Evolutionary conservation across 2,113 vertebrate genomes (phyloP), one percentile per base, ranked within the genome.

Genomic region (Corapipo altera): DNA sequence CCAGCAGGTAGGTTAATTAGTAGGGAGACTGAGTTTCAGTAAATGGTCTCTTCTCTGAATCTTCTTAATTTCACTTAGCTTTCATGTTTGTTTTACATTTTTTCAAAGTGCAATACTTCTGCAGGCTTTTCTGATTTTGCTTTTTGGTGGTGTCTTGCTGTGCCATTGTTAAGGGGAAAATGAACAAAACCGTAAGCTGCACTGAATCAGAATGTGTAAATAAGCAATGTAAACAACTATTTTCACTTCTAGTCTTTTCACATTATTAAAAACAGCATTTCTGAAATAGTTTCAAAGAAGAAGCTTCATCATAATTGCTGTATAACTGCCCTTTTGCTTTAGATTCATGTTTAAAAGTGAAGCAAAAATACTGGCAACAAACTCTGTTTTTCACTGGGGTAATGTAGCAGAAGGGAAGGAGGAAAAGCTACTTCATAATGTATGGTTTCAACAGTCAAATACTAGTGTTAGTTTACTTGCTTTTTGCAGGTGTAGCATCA

Each of bases 1-100:
- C 98, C 89, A 98, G 98, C 98, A 99, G 99, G 99, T 99, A 99
- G 91, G 99, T 96, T 97, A 70, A 69, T 90, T 75, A 61, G 46
- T 64, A 70, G 44, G 65, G 84, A 93, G 84, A 84, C 8, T 83
- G 62, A 72, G 73, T 86, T 88, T 61, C 48, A 46, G 23, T 62
- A 76, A 65, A 72, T 35, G 33, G 23, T 51, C 41, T 85, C 26
- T 92, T 96, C 39, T 95, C 64, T 67, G 58, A 85, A 48, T 71
- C 24, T 66, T 61, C 24, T 58, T 93, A 51, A 43, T 72, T 43
- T 48, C 43, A 82, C 20, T 94, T 74, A 92, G 58, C 12, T 76
- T 64, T 93, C 21, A 2, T 66, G 61, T 30, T 75, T 88, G 62
- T 73, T 96, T 27, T 84, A 35, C 8, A 9, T 30, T 39, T 82